Evolutionary conservation across 1,140 invertebrate genomes (phyloP).

Genomic region (Drosophila kohkoa): DNA sequence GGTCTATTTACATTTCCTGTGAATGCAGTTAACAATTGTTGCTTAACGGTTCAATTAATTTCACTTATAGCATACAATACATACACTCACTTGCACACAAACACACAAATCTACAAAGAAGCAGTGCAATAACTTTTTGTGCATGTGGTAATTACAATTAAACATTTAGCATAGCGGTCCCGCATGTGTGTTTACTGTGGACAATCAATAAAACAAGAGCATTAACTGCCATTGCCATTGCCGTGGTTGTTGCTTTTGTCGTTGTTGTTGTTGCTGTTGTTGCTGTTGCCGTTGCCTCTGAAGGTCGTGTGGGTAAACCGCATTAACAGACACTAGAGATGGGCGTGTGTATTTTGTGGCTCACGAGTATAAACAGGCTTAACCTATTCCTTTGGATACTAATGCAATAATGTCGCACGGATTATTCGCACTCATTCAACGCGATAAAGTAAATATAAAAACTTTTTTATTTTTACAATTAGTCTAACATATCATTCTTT

Average conservation of each 20-base stretch:
- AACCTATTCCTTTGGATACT: too few relatives aligned
- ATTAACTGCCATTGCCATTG: slow-evolving; percentile 6
- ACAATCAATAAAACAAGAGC: slow-evolving; percentile 59
- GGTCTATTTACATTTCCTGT: not conserved
- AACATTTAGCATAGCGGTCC: slow-evolving; percentile 51
- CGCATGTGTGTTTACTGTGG: slow-evolving; percentile 40
- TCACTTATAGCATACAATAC: not conserved
- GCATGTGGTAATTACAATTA: slow-evolving; percentile 65
- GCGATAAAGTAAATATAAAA: too few relatives aligned
- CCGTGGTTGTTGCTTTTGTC: not conserved
- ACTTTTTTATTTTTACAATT: too few relatives aligned
- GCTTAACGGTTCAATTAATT: slow-evolving; percentile 3
- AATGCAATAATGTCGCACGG: too few relatives aligned
- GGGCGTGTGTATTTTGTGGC: not conserved
- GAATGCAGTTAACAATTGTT: slow-evolving; percentile 1
- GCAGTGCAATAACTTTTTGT: slow-evolving; percentile 16
- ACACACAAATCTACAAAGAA: not conserved
- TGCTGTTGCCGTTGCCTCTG: not conserved
- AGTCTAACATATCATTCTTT: too few relatives aligned
- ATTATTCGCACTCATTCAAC: too few relatives aligned
- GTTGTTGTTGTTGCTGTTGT: not conserved
- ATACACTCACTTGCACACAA: slow-evolving; percentile 18
- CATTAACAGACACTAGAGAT: slow-evolving; percentile 50
- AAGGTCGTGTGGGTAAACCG: slow-evolving; percentile 49
- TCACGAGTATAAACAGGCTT: not conserved